Conservation (phyloP, 2,113 vertebrate species). For the Hippocampus zosterae region DNA sequence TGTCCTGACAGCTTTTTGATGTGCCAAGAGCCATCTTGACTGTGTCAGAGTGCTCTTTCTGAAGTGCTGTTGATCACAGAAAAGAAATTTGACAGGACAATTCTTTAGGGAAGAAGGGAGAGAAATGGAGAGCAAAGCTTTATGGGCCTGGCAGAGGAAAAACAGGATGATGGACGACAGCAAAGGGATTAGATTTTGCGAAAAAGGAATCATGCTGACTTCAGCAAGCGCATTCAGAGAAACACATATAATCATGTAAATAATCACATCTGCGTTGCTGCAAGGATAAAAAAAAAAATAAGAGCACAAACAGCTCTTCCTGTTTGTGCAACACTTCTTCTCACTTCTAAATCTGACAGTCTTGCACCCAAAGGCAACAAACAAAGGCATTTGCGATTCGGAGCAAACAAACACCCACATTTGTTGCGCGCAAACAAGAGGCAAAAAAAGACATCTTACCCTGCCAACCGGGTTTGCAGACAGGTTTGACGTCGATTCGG, state of each 20-base stretch:
- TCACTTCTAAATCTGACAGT: not conserved
- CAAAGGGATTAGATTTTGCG: constrained; percentile 13
- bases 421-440: not conserved
- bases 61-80: constrained; percentile 56
- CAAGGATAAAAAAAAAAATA: not conserved
- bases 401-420: constrained; percentile 3
- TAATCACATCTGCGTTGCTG: constrained; percentile 29
- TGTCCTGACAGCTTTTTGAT: constrained; percentile 41
- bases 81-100: constrained; percentile 46
- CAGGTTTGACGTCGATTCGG: constrained; percentile 87
- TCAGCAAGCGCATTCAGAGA: constrained; percentile 9
- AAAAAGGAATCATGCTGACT: constrained; percentile 10
- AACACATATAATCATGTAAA: constrained; percentile 31
- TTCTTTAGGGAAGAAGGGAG: constrained; percentile 34
- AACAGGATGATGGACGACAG: constrained; percentile 5
- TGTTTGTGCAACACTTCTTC: not conserved
- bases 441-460: constrained; percentile 65
- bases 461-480: constrained; percentile 98
- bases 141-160: not conserved
- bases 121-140: not conserved
- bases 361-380: constrained; percentile 16
- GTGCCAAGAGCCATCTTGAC: constrained; percentile 39
- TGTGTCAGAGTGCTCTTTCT: constrained; percentile 35
- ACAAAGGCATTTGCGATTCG: constrained; percentile 23
- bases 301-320: not conserved